Conservation (phyloP, 2,113 vertebrate genomes). For the Pelecanoides urinatrix region DNA sequence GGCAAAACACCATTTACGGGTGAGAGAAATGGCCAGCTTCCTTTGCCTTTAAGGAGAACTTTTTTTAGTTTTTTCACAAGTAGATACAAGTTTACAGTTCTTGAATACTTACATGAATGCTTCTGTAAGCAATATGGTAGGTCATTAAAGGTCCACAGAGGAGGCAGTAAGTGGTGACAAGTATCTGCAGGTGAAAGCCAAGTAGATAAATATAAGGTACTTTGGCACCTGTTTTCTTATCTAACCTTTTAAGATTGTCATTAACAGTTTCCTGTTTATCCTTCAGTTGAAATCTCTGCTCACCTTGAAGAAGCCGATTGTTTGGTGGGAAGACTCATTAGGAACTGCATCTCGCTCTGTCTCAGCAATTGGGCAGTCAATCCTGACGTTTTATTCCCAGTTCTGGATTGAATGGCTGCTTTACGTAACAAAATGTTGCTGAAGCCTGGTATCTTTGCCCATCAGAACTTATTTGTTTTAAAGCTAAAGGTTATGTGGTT, state of each 20-base stretch:
- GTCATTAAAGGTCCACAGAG: not conserved
- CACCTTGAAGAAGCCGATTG: constrained; percentile 16
- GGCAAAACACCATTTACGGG: not conserved
- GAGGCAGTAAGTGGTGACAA: constrained; percentile 11
- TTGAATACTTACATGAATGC: not conserved
- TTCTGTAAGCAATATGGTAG: not conserved
- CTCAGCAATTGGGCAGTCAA: not conserved
- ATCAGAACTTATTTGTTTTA: not conserved
- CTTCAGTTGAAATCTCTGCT: constrained; percentile 29
- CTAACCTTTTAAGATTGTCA: constrained; percentile 52
- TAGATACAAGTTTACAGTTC: not conserved
- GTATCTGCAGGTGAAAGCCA: constrained; percentile 43
- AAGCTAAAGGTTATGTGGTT: not conserved
- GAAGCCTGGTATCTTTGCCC: not conserved
- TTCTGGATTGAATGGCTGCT: not conserved
- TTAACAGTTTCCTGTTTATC: constrained; percentile 52
- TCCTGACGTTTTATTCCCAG: not conserved
- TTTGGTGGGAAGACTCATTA: not conserved
- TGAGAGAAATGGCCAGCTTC: not conserved
- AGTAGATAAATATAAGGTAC: constrained; percentile 49
- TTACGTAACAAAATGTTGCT: not conserved
- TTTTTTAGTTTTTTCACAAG: not conserved
- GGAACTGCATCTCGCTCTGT: not conserved
- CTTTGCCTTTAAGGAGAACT: not conserved
- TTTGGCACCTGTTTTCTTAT: constrained; percentile 62